phyloP scores from a whole-genome alignment of 2,888 invertebrate genomes.

The Sesia apiformis region DNA sequence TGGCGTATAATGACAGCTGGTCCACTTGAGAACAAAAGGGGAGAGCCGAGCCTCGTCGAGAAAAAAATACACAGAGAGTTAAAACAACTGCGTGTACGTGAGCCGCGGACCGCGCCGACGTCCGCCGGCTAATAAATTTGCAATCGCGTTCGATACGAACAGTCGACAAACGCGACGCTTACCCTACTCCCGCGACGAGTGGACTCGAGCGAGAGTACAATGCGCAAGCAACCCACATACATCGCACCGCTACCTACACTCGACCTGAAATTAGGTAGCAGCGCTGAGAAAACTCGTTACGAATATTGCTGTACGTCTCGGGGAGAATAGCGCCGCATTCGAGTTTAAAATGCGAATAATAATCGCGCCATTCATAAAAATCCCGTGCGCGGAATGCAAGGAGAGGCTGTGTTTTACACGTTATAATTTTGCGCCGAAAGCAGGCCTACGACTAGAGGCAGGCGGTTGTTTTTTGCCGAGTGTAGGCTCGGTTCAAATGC shows the following conservation, averaged over 20 bases:
- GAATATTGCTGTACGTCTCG: slow-evolving; percentile 71
- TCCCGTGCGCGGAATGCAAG: slow-evolving; percentile 69
- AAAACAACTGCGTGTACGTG: slow-evolving; percentile 63
- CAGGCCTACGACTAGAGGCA: slow-evolving; percentile 45
- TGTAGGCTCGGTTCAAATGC: slow-evolving; percentile 73
- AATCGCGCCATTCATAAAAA: slow-evolving; percentile 71
- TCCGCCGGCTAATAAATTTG: slow-evolving; percentile 67
- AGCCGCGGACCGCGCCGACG: slow-evolving; percentile 33
- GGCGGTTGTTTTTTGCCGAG: slow-evolving; percentile 63
- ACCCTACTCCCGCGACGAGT: slow-evolving; percentile 26
- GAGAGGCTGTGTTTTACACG: slow-evolving; percentile 71
- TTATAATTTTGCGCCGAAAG: slow-evolving; percentile 72
- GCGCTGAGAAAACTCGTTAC: slow-evolving; percentile 70
- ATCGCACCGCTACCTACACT: slow-evolving; percentile 20
- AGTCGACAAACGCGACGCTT: slow-evolving; percentile 15
- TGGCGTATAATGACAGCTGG: slow-evolving; percentile 77
- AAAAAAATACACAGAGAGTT: slow-evolving; percentile 70
- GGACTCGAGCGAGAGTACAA: slow-evolving; percentile 18
- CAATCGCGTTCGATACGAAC: slow-evolving; percentile 61
- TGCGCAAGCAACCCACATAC: background rate
- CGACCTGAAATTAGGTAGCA: slow-evolving; percentile 66
- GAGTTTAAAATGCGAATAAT: slow-evolving; percentile 74
- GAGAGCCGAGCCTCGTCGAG: slow-evolving; percentile 69
- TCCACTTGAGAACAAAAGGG: slow-evolving; percentile 76
- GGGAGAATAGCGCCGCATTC: slow-evolving; percentile 66